Base-by-base conservation (phyloP, 1,140 invertebrate species). In the Pseudomyrmex gracilis region DNA sequence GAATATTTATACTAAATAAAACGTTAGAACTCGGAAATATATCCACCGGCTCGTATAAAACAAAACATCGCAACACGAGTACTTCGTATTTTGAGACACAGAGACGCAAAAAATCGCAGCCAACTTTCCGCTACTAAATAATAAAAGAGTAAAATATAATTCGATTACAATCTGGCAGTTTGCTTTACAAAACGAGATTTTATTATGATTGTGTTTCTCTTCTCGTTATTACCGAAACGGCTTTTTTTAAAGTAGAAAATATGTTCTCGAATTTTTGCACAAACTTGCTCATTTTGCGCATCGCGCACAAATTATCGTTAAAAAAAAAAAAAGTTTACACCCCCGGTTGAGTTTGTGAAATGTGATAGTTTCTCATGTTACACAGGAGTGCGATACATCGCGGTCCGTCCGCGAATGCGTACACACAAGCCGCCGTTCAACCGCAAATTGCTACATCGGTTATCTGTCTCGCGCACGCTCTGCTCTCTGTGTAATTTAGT, bases 371-470 rank as follows among this genome's bases (percentile, higher is more conserved):
- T 45, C 34, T 34, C 63, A 15, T 17, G 13, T 66, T 70, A 47
- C 7, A 47, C n/a, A n/a, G n/a, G 49, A 15, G 47, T 60, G 10
- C 34, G 60, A 55, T 51, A 51, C n/a, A 53, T 55, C 9, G 20
- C 53, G 20, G 47, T 78, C 22, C 22, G 10, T 43, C 13, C 22
- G 22, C 1, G 51, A 34, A 66, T 47, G 34, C 34, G 5, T 24
- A 1, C 1, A 34, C 34, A 34, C 34, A 47, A 10, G 43, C 73
- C 10, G 51, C 43, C 20, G 70, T 34, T 60, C 53, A 58, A 80
- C 66, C 53, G 43, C 22, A 43, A 80, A 80, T 58, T 71, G 43
- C 53, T 34, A 80, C 34, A 78, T 43, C 73, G 58, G 45, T 49
- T 53, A 45, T 51, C 22, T 34, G 45, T 7, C 57, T 55, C 17